Evolutionary conservation across 2,113 vertebrate genomes (phyloP).

Genomic region (Mionectes macconnelli): DNA sequence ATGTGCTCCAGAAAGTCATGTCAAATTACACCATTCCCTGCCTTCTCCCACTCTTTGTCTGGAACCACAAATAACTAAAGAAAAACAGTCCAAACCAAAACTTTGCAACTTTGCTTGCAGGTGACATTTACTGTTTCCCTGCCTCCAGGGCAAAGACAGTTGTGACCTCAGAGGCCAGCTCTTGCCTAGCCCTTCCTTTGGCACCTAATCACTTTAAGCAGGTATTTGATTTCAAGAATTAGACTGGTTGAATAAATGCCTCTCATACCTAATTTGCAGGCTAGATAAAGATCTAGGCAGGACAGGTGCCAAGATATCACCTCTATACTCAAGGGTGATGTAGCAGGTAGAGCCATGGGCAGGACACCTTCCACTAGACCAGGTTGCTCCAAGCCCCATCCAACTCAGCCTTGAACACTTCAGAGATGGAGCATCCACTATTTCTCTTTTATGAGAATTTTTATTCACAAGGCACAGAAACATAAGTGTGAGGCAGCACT

Average conservation of each 20-base stretch:
- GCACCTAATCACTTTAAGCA: not conserved
- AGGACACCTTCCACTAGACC: not conserved
- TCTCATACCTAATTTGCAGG: not conserved
- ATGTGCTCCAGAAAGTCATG: fast-evolving
- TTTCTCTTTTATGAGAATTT: not conserved
- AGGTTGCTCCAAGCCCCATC: not conserved
- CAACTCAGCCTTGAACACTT: not conserved
- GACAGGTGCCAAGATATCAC: not conserved
- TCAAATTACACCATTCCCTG: not conserved
- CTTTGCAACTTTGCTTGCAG: not conserved
- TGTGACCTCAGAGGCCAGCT: not conserved
- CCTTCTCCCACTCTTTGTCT: fast-evolving
- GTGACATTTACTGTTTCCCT: not conserved
- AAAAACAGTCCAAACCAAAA: not conserved
- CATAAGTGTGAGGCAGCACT: fast-evolving
- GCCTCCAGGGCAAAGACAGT: not conserved
- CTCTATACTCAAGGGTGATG: not conserved
- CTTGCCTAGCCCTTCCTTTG: not conserved
- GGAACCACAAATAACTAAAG: not conserved
- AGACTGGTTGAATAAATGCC: not conserved
- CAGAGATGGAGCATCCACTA: not conserved
- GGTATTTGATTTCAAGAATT: not conserved
- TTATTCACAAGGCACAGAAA: not conserved
- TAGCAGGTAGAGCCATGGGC: fast-evolving
- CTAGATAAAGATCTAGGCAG: not conserved